Evolutionary conservation across 2,113 vertebrate genomes (phyloP).

Genomic region (Mungos mungo): DNA sequence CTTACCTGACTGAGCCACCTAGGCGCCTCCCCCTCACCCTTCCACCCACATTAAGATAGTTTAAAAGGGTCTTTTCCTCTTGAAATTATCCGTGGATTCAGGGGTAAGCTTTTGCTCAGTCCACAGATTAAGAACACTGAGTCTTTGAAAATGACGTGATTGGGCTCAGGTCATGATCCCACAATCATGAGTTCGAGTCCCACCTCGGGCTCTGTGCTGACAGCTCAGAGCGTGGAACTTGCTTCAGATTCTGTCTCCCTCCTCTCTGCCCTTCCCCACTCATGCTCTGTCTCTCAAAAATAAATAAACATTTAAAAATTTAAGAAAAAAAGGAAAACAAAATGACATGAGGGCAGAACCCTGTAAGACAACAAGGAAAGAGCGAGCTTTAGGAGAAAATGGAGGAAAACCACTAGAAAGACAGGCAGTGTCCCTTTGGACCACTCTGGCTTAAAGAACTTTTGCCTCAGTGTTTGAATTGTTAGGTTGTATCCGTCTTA

Average conservation of each 20-base stretch:
- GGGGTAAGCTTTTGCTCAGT: background rate
- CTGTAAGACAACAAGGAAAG: background rate
- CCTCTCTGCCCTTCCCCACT: too few species aligned
- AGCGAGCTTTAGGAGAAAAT: background rate
- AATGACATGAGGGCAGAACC: background rate
- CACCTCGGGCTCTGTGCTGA: too few species aligned
- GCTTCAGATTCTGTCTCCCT: too few species aligned
- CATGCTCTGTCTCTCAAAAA: too few species aligned
- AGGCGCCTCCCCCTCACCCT: rapidly evolving
- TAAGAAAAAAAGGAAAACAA: background rate
- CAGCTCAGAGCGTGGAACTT: too few species aligned
- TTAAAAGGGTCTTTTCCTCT: background rate
- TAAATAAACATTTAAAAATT: too few species aligned
- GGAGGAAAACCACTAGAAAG: background rate
- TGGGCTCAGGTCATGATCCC: too few species aligned
- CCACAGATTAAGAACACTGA: background rate
- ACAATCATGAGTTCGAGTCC: too few species aligned
- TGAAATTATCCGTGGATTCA: background rate
- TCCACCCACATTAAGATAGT: background rate
- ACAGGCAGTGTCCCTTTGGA: background rate
- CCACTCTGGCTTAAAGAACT: background rate
- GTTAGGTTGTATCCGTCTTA: background rate
- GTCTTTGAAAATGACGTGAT: background rate
- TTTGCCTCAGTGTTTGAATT: background rate
- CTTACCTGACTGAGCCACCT: background rate